Conservation (phyloP, 2,888 invertebrate genomes). For the Lochmaea capreae region DNA sequence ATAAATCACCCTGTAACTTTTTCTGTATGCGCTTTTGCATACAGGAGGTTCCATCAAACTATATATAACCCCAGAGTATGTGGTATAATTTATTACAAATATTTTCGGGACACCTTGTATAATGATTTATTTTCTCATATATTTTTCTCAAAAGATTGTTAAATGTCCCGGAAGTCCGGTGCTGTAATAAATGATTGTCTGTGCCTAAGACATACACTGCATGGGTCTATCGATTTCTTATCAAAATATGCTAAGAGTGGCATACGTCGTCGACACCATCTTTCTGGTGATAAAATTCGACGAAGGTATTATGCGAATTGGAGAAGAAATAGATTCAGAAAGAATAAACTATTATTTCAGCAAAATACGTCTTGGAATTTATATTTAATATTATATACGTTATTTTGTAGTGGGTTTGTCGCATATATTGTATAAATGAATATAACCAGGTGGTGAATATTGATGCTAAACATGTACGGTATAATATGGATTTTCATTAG, state of each 20-base stretch:
- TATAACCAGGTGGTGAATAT: too few relatives aligned
- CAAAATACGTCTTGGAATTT: not conserved
- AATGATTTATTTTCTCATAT: not conserved
- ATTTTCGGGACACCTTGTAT: too few relatives aligned
- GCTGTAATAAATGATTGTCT: not conserved
- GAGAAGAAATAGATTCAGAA: not conserved
- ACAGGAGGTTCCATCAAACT: too few relatives aligned
- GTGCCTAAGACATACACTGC: conserved; percentile 6
- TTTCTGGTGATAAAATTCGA: conserved; percentile 24
- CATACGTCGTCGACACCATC: conserved; percentile 26
- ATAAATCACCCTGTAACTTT: too few relatives aligned
- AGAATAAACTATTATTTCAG: not conserved
- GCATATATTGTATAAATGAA: not conserved
- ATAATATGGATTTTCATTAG: not conserved
- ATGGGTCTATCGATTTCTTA: conserved; percentile 34
- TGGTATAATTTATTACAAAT: too few relatives aligned
- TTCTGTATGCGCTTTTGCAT: too few relatives aligned
- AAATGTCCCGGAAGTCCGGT: not conserved
- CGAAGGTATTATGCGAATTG: not conserved
- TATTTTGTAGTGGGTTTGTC: not conserved
- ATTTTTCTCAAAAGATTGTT: not conserved
- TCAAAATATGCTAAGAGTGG: conserved; percentile 20
- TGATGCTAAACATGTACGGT: too few relatives aligned
- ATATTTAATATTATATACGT: not conserved
- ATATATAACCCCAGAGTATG: too few relatives aligned